These are phyloP conservation scores for Myiotriccus ornatus DNA, from an alignment of 2,797 vertebrate genomes.

Conservation along the genomic window DNA sequence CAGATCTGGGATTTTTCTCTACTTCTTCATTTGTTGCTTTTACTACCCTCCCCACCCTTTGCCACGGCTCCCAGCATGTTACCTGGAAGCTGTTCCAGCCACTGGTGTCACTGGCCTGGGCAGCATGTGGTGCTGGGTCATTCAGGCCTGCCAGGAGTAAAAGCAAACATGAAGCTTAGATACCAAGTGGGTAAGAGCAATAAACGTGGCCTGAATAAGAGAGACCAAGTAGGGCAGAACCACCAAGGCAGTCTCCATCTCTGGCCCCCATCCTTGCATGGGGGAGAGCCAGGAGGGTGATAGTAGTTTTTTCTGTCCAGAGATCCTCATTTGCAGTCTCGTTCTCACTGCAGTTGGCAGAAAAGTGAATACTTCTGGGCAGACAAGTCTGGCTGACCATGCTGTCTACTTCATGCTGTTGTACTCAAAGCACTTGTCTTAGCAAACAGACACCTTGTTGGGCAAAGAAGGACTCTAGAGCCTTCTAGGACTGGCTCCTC, in stretches of 20 bases:
- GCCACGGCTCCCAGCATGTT: neutral
- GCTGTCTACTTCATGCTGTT: neutral
- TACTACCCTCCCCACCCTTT: neutral
- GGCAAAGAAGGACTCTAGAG: neutral
- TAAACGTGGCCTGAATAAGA: neutral
- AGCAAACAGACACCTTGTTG: neutral
- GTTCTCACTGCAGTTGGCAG: neutral
- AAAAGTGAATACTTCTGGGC: neutral
- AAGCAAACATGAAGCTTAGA: neutral
- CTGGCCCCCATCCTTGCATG: neutral
- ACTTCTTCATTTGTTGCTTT: neutral
- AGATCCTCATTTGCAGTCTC: neutral
- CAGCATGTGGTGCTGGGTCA: slow-evolving; percentile 78
- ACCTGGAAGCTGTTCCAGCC: slow-evolving; percentile 94
- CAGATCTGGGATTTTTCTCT: neutral
- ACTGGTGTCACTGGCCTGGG: slow-evolving; percentile 77
- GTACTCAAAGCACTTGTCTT: neutral
- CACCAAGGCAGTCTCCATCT: neutral
- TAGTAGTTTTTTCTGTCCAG: neutral
- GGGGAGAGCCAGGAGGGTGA: neutral
- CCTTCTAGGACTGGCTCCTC: neutral
- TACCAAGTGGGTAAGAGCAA: neutral
- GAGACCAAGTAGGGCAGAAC: neutral
- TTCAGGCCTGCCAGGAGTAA: slow-evolving; percentile 81
- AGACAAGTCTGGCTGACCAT: neutral